Percentiles rank a stretch among this genome's conserved stretches.
Conservation (phyloP, 2,888 invertebrate genomes). For the Mythimna impura region DNA sequence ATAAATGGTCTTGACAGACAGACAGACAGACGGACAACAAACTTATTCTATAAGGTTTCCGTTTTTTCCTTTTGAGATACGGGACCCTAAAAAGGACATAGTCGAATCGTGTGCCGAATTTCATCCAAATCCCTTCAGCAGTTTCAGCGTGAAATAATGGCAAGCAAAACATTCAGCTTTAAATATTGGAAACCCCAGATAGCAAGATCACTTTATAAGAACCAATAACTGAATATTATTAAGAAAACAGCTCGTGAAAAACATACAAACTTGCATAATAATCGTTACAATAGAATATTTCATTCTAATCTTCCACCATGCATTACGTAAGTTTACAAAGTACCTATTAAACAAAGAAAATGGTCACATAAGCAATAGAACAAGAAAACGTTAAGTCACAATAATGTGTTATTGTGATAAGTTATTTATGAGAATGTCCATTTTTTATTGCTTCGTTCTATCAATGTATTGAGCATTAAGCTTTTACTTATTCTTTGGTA, state of each 20-base stretch:
- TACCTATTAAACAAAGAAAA: conserved; percentile 38
- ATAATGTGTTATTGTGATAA: conserved; percentile 59
- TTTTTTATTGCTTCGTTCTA: conserved; percentile 41
- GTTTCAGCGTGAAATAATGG: too few relatives aligned
- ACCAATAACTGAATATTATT: too few relatives aligned
- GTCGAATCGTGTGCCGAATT: too few relatives aligned
- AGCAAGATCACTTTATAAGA: too few relatives aligned
- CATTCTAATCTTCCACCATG: conserved; percentile 50
- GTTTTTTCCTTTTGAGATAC: too few relatives aligned
- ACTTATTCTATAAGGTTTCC: too few relatives aligned
- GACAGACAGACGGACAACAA: too few relatives aligned
- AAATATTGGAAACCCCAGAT: too few relatives aligned
- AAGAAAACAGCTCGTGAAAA: not conserved
- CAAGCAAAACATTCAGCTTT: too few relatives aligned
- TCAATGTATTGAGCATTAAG: conserved; percentile 44
- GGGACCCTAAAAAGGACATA: too few relatives aligned
- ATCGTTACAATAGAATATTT: conserved; percentile 45
- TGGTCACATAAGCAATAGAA: conserved; percentile 46
- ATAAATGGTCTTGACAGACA: too few relatives aligned
- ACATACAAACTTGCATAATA: not conserved
- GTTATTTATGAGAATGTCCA: conserved; percentile 56
- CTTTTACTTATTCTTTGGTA: conserved; percentile 34
- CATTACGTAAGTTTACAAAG: conserved; percentile 25
- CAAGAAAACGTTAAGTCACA: conserved; percentile 36
- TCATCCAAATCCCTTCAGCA: too few relatives aligned